phyloP scores from a whole-genome alignment of 2,888 invertebrate species.

The Acrobasis repandana region DNA sequence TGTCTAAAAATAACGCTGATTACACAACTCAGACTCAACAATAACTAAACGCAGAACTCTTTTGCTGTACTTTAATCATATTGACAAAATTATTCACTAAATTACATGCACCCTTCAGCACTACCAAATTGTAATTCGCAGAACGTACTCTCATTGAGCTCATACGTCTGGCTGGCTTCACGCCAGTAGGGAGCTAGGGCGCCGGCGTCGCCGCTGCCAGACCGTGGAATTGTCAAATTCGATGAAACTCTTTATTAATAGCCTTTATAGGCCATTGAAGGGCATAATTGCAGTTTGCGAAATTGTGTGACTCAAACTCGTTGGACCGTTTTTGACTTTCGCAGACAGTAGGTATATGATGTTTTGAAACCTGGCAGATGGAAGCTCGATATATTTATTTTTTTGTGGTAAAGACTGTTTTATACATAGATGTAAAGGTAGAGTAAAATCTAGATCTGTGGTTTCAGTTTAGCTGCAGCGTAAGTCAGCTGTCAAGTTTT shows the following conservation, averaged over 20 bases:
- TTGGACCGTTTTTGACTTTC: too few species aligned
- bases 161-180: constrained; percentile 29
- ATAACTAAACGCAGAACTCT: too few species aligned
- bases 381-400: too few species aligned
- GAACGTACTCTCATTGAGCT: constrained; percentile 26
- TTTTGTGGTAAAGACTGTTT: too few species aligned
- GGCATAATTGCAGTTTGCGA: background rate
- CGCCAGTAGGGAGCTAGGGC: constrained; percentile 22
- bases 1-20: too few species aligned
- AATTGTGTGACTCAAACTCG: background rate
- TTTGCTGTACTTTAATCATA: background rate
- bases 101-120: constrained; percentile 1
- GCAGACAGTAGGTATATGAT: too few species aligned
- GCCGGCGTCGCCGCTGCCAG: constrained; percentile 7
- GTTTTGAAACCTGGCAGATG: too few species aligned
- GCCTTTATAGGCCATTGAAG: background rate
- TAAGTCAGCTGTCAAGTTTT: too few species aligned
- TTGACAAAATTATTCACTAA: background rate
- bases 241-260: background rate
- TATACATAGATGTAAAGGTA: too few species aligned
- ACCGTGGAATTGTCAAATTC: constrained; percentile 7
- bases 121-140: constrained; percentile 26
- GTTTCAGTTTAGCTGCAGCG: too few species aligned
- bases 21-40: too few species aligned
- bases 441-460: too few species aligned